phyloP scores from a whole-genome alignment of 2,113 vertebrate genomes.

The Rhea americana region DNA sequence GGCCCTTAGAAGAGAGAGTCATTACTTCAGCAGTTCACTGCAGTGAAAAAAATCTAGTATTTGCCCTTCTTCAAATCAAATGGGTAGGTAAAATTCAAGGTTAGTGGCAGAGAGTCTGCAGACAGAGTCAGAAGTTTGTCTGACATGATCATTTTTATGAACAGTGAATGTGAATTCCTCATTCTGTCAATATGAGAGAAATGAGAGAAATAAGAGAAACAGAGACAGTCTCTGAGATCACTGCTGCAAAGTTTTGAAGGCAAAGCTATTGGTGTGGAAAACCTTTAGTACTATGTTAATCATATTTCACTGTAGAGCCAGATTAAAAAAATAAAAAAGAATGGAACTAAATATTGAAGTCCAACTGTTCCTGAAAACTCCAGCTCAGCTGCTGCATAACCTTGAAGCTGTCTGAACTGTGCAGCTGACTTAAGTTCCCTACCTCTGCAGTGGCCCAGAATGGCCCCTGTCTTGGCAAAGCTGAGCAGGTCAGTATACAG shows the following conservation, averaged over 20 bases:
- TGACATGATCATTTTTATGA: conserved; percentile 23
- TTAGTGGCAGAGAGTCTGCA: background rate
- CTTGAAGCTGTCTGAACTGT: background rate
- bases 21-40: background rate
- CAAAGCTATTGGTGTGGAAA: conserved; percentile 41
- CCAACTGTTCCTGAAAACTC: conserved; percentile 1
- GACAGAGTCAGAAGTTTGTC: conserved; percentile 4
- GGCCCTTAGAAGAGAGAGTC: background rate
- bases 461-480: background rate
- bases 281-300: conserved; percentile 12
- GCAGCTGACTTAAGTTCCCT: background rate
- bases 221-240: background rate
- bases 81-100: background rate
- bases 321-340: conserved; percentile 12
- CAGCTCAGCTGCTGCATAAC: conserved; percentile 18
- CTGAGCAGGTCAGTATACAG: background rate
- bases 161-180: background rate
- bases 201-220: background rate
- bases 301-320: background rate
- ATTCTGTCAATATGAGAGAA: conserved; percentile 11
- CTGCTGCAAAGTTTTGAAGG: conserved; percentile 28
- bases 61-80: background rate
- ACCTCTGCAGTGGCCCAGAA: background rate
- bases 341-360: conserved; percentile 9
- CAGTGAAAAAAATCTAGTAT: background rate